Evolutionary conservation across 2,797 vertebrate genomes (phyloP).

Genomic region (Muscicapa comitata): DNA sequence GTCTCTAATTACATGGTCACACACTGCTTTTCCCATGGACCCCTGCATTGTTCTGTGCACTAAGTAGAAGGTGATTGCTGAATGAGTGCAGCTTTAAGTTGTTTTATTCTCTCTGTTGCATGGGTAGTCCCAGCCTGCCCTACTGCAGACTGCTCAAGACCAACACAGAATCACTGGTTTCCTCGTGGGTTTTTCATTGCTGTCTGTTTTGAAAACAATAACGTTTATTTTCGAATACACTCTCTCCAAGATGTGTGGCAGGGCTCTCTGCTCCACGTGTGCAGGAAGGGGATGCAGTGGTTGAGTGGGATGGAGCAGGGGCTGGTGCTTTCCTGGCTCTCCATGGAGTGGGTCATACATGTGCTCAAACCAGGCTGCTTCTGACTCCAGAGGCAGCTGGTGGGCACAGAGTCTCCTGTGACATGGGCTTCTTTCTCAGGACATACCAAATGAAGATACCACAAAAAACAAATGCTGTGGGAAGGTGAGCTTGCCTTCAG

Average conservation of each 20-base stretch:
- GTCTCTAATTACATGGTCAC: constrained; percentile 54
- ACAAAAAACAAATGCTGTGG: not conserved
- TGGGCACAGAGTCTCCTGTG: not conserved
- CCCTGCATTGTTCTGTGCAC: constrained; percentile 14
- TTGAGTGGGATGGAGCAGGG: not conserved
- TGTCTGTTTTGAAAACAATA: not conserved
- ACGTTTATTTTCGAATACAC: accelerated
- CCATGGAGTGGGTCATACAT: accelerated
- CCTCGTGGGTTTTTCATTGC: not conserved
- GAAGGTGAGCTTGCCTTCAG: not conserved
- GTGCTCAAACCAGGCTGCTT: not conserved
- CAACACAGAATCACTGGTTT: not conserved
- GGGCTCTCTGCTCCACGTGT: not conserved
- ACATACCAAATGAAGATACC: too few relatives aligned
- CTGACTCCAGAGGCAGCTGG: not conserved
- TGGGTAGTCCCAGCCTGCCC: not conserved
- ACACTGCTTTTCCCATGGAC: constrained; percentile 49
- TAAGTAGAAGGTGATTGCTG: constrained; percentile 41
- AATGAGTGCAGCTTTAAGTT: constrained; percentile 27
- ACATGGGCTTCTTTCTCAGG: not conserved
- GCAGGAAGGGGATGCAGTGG: not conserved
- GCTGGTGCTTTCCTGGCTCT: not conserved
- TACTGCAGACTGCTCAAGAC: not conserved
- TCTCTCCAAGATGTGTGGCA: not conserved
- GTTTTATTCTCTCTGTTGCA: constrained; percentile 14